Base-by-base conservation (phyloP, 2,888 invertebrate genomes). In the Muschampia plurimacula region DNA sequence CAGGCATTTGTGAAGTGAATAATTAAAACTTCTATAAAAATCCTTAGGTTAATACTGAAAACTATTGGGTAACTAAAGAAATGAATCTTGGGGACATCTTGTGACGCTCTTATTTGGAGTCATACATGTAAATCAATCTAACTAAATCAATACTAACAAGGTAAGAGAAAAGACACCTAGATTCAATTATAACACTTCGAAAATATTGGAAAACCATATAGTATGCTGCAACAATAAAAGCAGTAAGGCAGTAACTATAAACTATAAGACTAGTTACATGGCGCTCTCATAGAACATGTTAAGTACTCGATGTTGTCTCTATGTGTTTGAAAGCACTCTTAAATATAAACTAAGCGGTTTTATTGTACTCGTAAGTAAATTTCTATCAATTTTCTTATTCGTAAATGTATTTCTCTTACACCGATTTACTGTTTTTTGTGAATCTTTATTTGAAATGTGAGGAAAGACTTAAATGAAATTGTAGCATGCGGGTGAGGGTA, bases 401-500 rank as follows among this genome's bases (percentile, higher is more conserved):
- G 32, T 59, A 32, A 32, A 7, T 59, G 32, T 59, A 13, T 59
- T 32, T 59, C 22, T 59, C 22, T 10, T 55, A 55, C 55, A 55
- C 10, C 10, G 10, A 22, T 55, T 55, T 8, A 22, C 9, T 22
- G 22, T 22, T 10, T 55, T 55, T 22, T 55, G 55, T 55, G 22
- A 55, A 15, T 9, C 6, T 55, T 55, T 55, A 59, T 59, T 59
- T 12, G 12, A 59, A 32, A 59, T 59, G 28, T 57, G 59, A 55
- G 55, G 55, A 59, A 59, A 44, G 10, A 44, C n/a, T 46, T 59
- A 59, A 52, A 22, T 57, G 22, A 32, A 52, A 36, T n/a, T 62
- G 28, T 39, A 62, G 36, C 55, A 62, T 39, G 62, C 39, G 62
- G 62, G 39, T 62, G 62, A 15, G 55, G 73, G 49, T 52, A 63